Conservation (phyloP, 53 echinoderm and acorn worm genomes). For the Arbacia lixula region DNA sequence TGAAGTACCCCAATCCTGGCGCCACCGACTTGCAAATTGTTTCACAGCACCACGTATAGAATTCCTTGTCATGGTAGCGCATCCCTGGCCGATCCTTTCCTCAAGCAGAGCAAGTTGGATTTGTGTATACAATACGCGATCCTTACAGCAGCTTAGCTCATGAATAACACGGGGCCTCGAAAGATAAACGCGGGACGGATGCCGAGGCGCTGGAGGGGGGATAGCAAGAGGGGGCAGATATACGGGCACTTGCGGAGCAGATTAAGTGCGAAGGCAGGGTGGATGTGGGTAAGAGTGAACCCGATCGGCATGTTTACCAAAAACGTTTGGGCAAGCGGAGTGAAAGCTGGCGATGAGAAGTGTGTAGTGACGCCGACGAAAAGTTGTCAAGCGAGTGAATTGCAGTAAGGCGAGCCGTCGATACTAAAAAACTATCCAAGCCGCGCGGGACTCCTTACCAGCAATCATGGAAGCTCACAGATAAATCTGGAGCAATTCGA, state of each 20-base stretch:
- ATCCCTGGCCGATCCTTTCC: too few species aligned
- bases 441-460: too few species aligned
- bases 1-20: constrained; percentile 16
- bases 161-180: too few species aligned
- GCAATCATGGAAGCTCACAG: too few species aligned
- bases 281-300: background rate
- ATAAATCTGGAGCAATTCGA: too few species aligned
- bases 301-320: constrained; percentile 44
- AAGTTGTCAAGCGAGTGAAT: constrained; percentile 16
- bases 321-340: constrained; percentile 51
- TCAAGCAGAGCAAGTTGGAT: too few species aligned
- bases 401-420: constrained; percentile 17
- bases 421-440: too few species aligned
- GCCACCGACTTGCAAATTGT: constrained; percentile 45
- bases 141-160: constrained; percentile 15
- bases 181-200: too few species aligned
- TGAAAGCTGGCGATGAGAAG: constrained; percentile 49
- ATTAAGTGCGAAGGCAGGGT: constrained; percentile 37
- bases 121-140: constrained; percentile 31
- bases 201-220: constrained; percentile 10
- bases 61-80: constrained; percentile 7
- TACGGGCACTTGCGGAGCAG: constrained; percentile 12
- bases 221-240: background rate
- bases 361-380: constrained; percentile 19
- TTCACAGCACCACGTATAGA: constrained; percentile 40